Evolutionary conservation across 2,888 invertebrate species (phyloP), one percentile per base, ranked within the genome.

Genomic region (Drosophila rellima): DNA sequence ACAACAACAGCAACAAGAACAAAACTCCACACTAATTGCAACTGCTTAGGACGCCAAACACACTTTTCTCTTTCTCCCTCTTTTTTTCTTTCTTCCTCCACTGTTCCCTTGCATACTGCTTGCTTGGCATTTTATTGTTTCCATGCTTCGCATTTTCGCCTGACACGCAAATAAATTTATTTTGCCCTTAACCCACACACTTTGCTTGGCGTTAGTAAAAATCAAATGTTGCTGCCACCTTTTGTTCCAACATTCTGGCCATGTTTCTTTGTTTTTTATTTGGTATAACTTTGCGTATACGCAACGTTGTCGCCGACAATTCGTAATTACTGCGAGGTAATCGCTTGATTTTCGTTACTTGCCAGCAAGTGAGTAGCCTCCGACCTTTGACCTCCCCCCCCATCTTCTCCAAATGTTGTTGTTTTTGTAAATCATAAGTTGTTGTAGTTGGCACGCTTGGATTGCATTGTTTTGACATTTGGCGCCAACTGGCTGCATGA

Each of bases 401-500:
- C 6, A 15, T 6, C 17, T 18, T 0, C 10, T 0, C 10, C n/a
- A n/a, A 20, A n/a, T 26, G 40, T 26, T 35, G 29, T 52, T 72
- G 62, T 70, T 23, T 5, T 26, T 26, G 82, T 84, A 82, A 78
- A 81, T 76, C 73, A 83, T 74, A 83, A 77, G 64, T 77, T 59
- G 60, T 61, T 73, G 65, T 69, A 76, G 63, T 51, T 72, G 72
- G 44, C 61, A 68, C 55, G 51, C 65, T 57, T 64, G 63, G 62
- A 45, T 76, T 82, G 86, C 82, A 83, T 85, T 85, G 82, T 83
- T 83, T 83, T 80, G 83, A 76, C 83, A 82, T 86, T 85, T 80
- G 82, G 82, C 86, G 82, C 83, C 82, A 85, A 80, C 78, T 85
- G 83, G 82, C 86, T 78, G 82, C 78, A 68, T 85, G 82, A 82